Evolutionary conservation across 2,113 vertebrate genomes (phyloP).

Genomic region (Leptobrachium leishanense): DNA sequence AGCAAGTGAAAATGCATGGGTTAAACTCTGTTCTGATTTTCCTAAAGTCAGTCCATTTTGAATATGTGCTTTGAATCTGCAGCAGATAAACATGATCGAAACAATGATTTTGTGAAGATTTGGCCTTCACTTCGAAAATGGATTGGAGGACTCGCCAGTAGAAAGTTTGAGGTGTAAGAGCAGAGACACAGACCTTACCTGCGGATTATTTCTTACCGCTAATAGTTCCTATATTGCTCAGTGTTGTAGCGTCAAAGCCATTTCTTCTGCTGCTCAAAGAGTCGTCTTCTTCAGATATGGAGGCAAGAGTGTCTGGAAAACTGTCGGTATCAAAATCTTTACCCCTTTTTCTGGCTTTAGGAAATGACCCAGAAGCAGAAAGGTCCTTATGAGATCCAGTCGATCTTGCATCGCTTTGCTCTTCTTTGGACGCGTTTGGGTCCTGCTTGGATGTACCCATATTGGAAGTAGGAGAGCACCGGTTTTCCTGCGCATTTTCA

Average conservation of each 20-base stretch:
- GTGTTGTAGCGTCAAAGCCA: conserved; percentile 46
- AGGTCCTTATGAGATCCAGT: conserved; percentile 47
- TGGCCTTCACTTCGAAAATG: not conserved
- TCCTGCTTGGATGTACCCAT: not conserved
- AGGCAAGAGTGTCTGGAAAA: conserved; percentile 56
- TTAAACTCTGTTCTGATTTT: too few relatives aligned
- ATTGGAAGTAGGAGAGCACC: too few relatives aligned
- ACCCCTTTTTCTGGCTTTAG: conserved; percentile 47
- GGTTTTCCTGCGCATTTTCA: conserved; percentile 34
- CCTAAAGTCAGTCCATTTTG: not conserved
- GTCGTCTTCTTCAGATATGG: conserved; percentile 68
- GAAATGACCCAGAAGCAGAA: conserved; percentile 34
- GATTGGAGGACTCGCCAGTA: too few relatives aligned
- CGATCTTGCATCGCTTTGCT: not conserved
- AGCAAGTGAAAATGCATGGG: too few relatives aligned
- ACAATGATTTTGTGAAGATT: conserved; percentile 40
- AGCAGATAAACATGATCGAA: conserved; percentile 51
- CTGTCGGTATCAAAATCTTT: conserved; percentile 51
- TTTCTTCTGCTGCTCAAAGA: conserved; percentile 55
- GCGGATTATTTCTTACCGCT: conserved; percentile 55
- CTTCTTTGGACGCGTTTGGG: not conserved
- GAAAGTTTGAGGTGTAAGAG: not conserved
- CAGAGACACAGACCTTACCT: conserved; percentile 63
- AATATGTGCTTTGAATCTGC: conserved; percentile 44
- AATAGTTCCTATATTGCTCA: conserved; percentile 55